Evolutionary conservation across 92 coral and sea anemone species (phyloP).

Genomic region (Nematostella vectensis): DNA sequence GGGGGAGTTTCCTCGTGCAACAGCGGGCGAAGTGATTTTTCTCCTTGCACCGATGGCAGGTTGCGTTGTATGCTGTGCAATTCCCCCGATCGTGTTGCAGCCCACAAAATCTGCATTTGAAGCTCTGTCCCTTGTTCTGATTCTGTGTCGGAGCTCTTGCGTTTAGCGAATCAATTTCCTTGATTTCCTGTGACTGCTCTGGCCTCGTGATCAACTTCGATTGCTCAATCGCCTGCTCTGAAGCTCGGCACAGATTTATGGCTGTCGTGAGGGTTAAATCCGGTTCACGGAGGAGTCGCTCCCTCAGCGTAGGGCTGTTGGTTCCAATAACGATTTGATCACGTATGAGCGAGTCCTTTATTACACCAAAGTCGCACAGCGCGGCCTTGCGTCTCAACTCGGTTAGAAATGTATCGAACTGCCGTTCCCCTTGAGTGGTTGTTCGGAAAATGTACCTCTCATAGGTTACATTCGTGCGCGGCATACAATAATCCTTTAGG

Average conservation of each 20-base stretch:
- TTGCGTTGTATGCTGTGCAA: slow-evolving; percentile 16
- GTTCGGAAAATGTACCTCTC: slow-evolving; percentile 25
- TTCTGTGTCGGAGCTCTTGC: slow-evolving; percentile 1
- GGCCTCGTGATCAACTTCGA: slow-evolving; percentile 21
- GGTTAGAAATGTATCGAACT: slow-evolving; percentile 25
- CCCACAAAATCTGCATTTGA: slow-evolving; percentile 44
- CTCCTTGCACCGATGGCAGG: slow-evolving; percentile 22
- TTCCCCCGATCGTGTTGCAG: slow-evolving; percentile 10
- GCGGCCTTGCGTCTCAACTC: slow-evolving; percentile 26
- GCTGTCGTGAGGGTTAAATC: slow-evolving; percentile 27
- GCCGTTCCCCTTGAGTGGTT: slow-evolving; percentile 21
- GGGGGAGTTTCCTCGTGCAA: slow-evolving; percentile 9
- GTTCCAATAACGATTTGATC: slow-evolving; percentile 36
- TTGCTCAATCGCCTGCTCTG: slow-evolving; percentile 26
- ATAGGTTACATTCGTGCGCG: slow-evolving; percentile 23
- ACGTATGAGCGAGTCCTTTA: slow-evolving; percentile 32
- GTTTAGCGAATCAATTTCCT: background rate
- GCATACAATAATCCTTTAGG: slow-evolving; percentile 13
- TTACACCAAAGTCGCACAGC: slow-evolving; percentile 20
- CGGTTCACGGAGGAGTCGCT: slow-evolving; percentile 32
- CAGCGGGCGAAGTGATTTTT: slow-evolving; percentile 37
- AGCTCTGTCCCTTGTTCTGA: background rate
- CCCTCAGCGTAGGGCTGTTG: slow-evolving; percentile 24
- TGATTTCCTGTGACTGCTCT: background rate
- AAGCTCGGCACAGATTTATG: slow-evolving; percentile 18